Percentiles rank a stretch among this genome's conserved stretches.
Conservation (phyloP, 1,140 invertebrate genomes). For the Antheraea pernyi region DNA sequence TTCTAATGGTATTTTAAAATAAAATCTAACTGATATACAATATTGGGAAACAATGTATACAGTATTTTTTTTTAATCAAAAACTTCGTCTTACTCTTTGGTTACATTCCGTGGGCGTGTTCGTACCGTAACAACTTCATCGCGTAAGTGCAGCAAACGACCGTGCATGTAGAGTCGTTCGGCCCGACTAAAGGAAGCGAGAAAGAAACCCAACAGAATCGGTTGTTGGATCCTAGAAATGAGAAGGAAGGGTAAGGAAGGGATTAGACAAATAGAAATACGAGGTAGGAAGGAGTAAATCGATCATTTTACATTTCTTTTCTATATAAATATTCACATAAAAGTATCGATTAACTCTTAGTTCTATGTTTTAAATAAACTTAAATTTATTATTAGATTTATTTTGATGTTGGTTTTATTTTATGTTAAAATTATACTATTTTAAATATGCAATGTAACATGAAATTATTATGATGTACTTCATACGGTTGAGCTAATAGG, state of each 20-base stretch:
- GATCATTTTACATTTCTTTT: neutral
- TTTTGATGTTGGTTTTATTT: too few species aligned
- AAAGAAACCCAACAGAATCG: slow-evolving; percentile 75
- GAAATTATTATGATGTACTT: too few species aligned
- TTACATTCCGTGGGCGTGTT: slow-evolving; percentile 28
- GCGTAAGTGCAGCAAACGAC: slow-evolving; percentile 35
- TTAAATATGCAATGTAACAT: too few species aligned
- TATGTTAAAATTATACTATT: too few species aligned
- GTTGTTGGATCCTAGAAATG: slow-evolving; percentile 64
- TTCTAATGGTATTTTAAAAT: too few species aligned
- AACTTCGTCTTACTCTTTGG: slow-evolving; percentile 12
- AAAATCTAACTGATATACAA: too few species aligned
- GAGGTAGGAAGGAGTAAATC: neutral
- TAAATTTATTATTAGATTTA: too few species aligned
- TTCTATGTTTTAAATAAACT: too few species aligned
- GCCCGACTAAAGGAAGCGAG: slow-evolving; percentile 74
- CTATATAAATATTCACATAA: neutral
- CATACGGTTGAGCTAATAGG: too few species aligned
- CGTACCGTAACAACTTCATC: slow-evolving; percentile 31
- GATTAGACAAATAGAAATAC: neutral
- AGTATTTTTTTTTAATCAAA: neutral
- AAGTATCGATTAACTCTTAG: too few species aligned
- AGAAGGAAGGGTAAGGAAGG: slow-evolving; percentile 11
- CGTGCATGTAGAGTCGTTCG: slow-evolving; percentile 36
- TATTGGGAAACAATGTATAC: too few species aligned